Percentiles rank a stretch among this genome's conserved stretches.
phyloP scores from a whole-genome alignment of 1,140 invertebrate species.

The Arctopsyche grandis region DNA sequence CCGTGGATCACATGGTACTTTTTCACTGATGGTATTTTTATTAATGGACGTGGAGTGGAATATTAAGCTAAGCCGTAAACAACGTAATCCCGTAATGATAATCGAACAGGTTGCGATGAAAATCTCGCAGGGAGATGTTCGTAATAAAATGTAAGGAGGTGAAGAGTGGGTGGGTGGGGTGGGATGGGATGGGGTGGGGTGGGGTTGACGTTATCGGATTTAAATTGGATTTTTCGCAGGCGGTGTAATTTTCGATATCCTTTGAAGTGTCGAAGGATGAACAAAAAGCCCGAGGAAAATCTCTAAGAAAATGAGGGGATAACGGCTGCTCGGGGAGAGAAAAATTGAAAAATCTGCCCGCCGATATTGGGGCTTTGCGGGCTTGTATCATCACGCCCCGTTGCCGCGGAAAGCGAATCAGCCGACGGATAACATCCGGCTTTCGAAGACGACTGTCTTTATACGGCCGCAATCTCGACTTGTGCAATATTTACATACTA shows the following conservation, averaged over 20 bases:
- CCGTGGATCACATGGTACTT: too few relatives aligned
- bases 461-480: background rate
- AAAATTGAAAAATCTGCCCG: conserved; percentile 52
- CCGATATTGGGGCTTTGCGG: conserved; percentile 48
- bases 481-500: too few relatives aligned
- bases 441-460: background rate
- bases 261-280: conserved; percentile 51
- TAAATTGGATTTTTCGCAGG: conserved; percentile 35
- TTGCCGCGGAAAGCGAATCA: background rate
- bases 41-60: too few relatives aligned
- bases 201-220: conserved; percentile 24
- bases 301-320: conserved; percentile 44
- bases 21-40: too few relatives aligned
- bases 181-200: background rate
- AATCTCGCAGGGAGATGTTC: too few relatives aligned
- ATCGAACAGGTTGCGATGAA: too few relatives aligned
- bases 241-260: conserved; percentile 24
- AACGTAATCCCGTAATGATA: too few relatives aligned
- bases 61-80: too few relatives aligned
- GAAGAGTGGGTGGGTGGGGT: background rate
- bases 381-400: conserved; percentile 34
- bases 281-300: conserved; percentile 44
- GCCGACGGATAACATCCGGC: background rate
- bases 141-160: too few relatives aligned
- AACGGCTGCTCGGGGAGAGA: conserved; percentile 42